A percentile compares a stretch with the other conserved stretches of the same genome.
Conservation (phyloP, 2,888 invertebrate genomes). For the Cremastinae sp. region DNA sequence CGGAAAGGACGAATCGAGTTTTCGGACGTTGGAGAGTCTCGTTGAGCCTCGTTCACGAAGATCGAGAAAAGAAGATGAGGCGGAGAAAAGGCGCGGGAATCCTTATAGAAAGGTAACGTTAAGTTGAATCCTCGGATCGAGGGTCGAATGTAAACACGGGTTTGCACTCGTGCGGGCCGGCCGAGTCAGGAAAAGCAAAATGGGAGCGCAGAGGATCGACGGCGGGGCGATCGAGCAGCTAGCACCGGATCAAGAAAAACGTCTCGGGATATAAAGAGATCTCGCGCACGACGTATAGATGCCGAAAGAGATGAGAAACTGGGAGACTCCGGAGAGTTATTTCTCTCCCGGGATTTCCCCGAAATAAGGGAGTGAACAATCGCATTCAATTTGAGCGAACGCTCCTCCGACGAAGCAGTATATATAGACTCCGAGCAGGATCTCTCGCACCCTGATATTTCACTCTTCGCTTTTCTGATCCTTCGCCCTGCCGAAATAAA, state of each 20-base stretch:
- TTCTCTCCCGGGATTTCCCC: constrained; percentile 41
- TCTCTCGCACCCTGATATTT: no score
- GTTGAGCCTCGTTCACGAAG: not conserved
- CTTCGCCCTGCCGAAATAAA: no score
- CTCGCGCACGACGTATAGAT: constrained; percentile 43
- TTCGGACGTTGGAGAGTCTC: not conserved
- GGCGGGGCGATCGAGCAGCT: constrained; percentile 15
- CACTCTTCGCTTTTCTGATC: no score
- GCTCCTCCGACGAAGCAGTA: no score
- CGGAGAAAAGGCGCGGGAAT: not conserved
- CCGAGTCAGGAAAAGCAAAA: constrained; percentile 58
- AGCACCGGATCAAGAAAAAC: constrained; percentile 21
- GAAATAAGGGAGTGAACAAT: constrained; percentile 59
- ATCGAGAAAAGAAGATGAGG: not conserved
- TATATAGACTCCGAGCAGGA: no score
- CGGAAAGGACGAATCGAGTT: not conserved
- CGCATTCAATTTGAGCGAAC: constrained; percentile 63
- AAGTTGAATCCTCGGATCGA: constrained; percentile 50
- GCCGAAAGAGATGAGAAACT: constrained; percentile 40
- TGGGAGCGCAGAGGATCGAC: constrained; percentile 13
- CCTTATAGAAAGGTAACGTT: constrained; percentile 17
- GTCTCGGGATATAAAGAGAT: constrained; percentile 35
- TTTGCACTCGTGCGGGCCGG: constrained; percentile 69
- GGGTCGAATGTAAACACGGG: constrained; percentile 71
- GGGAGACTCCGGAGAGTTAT: constrained; percentile 31